Evolutionary conservation across 2,888 invertebrate species (phyloP), one percentile per base, ranked within the genome.

Genomic region (Ectemnius cavifrons): DNA sequence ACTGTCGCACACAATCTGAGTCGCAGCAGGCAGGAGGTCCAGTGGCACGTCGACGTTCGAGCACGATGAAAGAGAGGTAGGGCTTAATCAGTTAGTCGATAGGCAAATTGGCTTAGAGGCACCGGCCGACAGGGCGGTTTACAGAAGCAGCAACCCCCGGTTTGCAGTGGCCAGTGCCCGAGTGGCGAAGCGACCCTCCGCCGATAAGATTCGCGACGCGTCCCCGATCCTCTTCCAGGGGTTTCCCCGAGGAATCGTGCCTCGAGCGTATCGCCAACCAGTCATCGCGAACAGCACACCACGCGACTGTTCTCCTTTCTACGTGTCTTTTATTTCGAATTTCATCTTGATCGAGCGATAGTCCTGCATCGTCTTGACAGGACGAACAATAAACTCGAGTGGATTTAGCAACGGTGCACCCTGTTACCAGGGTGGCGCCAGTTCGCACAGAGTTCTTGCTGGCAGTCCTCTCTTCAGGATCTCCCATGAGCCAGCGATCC

Each of bases 61-160:
- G 65, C 65, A 69, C 84, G 80, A 84, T 85, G 86, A 86, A 84
- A 86, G 85, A 87, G 86, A 88, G 37, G 89, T 88, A 89, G 89
- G 89, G 88, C 89, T 91, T 91, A 91, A 91, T 91, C 91, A 91
- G 91, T 88, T 91, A 87, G 90, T 91, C 91, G 90, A 91, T 91
- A 91, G 88, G 86, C 89, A 90, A 91, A 91, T 91, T 91, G 91
- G 90, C 91, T 91, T 91, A 91, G 84, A 88, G 87, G 82, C 87
- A 85, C 81, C 87, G 86, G 84, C 84, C 82, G 82, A 85, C 76
- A 64, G 87, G 85, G 86, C 86, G 87, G 86, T 86, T 84, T 84
- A 84, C 83, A 82, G 81, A 85, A 80, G 84, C 84, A 78, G 71
- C 82, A 71, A 78, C 60, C 80, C 73, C 73, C 75, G 81, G 63